Conservation (phyloP, 1,140 invertebrate species). For the Copidosoma floridanum region DNA sequence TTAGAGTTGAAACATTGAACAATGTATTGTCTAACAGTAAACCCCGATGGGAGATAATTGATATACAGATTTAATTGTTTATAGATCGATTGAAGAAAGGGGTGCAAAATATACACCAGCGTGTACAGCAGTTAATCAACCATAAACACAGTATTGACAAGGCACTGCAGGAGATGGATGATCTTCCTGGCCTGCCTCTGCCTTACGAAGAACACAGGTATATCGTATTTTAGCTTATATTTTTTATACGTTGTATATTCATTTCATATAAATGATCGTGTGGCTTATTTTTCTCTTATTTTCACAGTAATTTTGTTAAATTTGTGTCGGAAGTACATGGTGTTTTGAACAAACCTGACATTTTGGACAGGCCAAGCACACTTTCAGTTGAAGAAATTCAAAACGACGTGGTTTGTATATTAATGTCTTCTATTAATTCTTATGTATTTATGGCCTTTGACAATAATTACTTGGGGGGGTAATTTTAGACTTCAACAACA, state of each 20-base stretch:
- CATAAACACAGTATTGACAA: conserved; percentile 36
- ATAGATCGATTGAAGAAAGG: conserved; percentile 23
- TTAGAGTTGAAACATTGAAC: no score
- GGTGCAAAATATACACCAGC: conserved; percentile 32
- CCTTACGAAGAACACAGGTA: conserved; percentile 26
- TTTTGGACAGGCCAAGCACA: conserved; percentile 17
- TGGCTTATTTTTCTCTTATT: no score
- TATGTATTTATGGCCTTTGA: background rate
- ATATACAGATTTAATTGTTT: no score
- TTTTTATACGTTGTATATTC: background rate
- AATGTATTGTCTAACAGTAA: no score
- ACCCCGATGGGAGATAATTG: no score
- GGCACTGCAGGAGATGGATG: conserved; percentile 28
- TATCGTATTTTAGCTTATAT: conserved; percentile 28
- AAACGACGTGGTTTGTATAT: conserved; percentile 31
- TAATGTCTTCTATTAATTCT: background rate
- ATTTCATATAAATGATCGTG: background rate
- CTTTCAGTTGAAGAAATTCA: conserved; percentile 20
- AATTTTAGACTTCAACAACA: conserved; percentile 26
- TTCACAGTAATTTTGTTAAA: conserved; percentile 30
- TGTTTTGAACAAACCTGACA: conserved; percentile 31
- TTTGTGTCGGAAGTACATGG: conserved; percentile 29
- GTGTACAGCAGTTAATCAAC: conserved; percentile 28
- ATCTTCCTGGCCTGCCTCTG: conserved; percentile 33
- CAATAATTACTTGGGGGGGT: background rate